A percentile compares a stretch with the other conserved stretches of the same genome.
Conservation (phyloP, 2,113 vertebrate genomes). For the Smithornis capensis region DNA sequence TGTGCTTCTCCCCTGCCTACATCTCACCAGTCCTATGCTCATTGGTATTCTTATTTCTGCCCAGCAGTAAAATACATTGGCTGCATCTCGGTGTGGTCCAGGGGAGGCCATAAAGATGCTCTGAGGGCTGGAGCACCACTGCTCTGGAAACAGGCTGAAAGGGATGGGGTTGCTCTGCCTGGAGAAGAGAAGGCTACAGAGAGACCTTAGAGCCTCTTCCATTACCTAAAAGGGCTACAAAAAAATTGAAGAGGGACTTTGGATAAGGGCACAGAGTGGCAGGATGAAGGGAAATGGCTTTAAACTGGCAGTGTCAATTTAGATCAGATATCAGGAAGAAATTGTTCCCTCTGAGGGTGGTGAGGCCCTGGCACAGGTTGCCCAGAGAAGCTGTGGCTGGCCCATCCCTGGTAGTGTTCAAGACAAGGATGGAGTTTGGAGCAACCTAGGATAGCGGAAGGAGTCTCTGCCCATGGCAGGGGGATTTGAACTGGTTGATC, state of each 20-base stretch:
- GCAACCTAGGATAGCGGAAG: rapidly evolving
- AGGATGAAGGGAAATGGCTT: neutral
- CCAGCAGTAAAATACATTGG: neutral
- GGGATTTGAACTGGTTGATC: neutral
- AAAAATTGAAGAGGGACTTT: neutral
- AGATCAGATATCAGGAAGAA: neutral
- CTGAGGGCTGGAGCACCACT: neutral
- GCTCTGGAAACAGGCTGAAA: neutral
- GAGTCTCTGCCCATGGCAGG: neutral
- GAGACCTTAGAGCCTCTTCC: neutral
- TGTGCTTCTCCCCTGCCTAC: neutral
- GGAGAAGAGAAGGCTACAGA: neutral
- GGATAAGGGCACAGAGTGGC: neutral
- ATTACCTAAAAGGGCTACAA: neutral
- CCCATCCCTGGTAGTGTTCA: neutral
- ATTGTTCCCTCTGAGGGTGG: neutral
- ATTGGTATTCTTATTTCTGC: rapidly evolving
- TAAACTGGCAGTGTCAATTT: neutral
- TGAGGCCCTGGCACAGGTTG: neutral
- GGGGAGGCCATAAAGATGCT: neutral
- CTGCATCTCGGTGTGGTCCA: neutral
- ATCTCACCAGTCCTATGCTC: neutral
- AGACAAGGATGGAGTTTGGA: neutral
- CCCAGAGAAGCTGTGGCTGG: neutral
- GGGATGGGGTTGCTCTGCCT: neutral